Conservation (phyloP, 2,888 invertebrate species). For the Boloria selene region DNA sequence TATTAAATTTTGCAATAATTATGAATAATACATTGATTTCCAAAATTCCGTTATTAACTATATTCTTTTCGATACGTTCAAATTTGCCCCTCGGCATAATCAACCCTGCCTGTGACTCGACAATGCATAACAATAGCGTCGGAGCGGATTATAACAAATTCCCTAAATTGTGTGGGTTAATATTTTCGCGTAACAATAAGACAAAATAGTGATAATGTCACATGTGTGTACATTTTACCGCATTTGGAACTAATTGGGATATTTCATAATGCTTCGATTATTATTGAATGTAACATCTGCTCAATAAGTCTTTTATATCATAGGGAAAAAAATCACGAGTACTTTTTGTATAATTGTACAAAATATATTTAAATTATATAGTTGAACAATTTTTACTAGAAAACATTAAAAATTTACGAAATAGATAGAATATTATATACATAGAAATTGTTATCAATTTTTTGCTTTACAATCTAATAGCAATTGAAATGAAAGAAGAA, state of each 20-base stretch:
- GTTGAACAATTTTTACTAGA: no score
- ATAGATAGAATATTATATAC: no score
- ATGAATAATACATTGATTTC: slow-evolving; percentile 47
- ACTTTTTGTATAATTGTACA: not conserved
- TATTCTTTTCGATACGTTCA: slow-evolving; percentile 54
- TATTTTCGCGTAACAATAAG: slow-evolving; percentile 77
- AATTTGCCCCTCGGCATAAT: slow-evolving; percentile 57
- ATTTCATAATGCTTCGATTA: slow-evolving; percentile 71
- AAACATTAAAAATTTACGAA: no score
- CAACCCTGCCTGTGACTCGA: slow-evolving; percentile 53
- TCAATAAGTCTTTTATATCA: slow-evolving; percentile 12
- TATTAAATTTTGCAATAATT: not conserved
- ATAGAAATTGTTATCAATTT: no score
- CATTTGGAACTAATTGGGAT: slow-evolving; percentile 80
- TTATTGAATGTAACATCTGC: slow-evolving; percentile 76
- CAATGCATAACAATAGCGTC: slow-evolving; percentile 74
- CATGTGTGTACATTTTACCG: slow-evolving; percentile 76
- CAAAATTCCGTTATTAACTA: slow-evolving; percentile 56
- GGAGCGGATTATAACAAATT: slow-evolving; percentile 78
- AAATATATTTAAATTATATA: no score
- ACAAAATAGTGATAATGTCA: slow-evolving; percentile 78
- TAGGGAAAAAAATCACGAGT: not conserved
- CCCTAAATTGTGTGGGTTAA: slow-evolving; percentile 80
- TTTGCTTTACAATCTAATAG: not conserved
- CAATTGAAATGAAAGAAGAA: slow-evolving; percentile 1